These are phyloP conservation scores for Drosophila rufa DNA, from an alignment of 1,140 invertebrate species.

Conservation along the genomic window DNA sequence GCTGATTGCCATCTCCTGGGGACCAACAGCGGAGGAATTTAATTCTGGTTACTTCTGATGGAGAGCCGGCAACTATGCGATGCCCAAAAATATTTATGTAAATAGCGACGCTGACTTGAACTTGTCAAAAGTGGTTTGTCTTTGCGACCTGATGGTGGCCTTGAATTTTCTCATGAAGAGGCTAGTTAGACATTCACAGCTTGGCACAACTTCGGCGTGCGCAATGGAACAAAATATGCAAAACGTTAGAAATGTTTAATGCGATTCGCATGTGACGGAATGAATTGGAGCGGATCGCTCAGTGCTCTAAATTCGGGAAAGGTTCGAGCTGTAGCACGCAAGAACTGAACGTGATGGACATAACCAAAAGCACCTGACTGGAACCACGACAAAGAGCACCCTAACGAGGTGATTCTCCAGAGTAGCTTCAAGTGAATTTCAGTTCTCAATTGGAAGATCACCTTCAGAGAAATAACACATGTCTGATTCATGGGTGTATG, in stretches of 20 bases:
- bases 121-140: background rate
- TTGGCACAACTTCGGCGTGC: conserved; percentile 17
- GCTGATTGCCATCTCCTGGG: conserved; percentile 1
- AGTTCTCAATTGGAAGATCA: conserved; percentile 8
- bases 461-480: conserved; percentile 1
- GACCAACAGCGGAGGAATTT: conserved; percentile 4
- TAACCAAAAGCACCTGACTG: background rate
- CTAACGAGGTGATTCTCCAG: background rate
- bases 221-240: conserved; percentile 19
- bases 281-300: conserved; percentile 16
- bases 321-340: background rate
- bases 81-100: conserved; percentile 19
- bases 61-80: background rate
- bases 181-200: conserved; percentile 2
- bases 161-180: conserved; percentile 9
- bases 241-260: conserved; percentile 54
- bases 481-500: conserved; percentile 1
- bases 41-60: conserved; percentile 14
- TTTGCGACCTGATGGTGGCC: background rate
- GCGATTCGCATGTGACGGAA: conserved; percentile 61
- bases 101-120: conserved; percentile 6
- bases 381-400: background rate
- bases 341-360: conserved; percentile 26
- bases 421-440: background rate
- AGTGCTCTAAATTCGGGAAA: conserved; percentile 3